Percentiles rank a stretch among this genome's conserved stretches.
phyloP scores from a whole-genome alignment of 2,113 vertebrate species.

The Oenanthe melanoleuca region DNA sequence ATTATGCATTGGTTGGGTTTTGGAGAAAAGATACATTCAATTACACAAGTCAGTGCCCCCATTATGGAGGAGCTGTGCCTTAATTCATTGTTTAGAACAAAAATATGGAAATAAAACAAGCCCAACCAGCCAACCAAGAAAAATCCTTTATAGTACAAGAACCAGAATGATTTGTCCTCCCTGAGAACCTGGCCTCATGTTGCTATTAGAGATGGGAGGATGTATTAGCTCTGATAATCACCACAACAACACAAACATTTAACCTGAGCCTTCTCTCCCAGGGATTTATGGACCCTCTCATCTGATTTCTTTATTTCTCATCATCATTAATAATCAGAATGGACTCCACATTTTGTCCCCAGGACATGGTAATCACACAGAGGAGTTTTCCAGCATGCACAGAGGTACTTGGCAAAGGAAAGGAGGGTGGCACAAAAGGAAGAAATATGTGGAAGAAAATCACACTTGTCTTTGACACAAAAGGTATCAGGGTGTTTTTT shows the following conservation, averaged over 20 bases:
- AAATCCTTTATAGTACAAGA: neutral
- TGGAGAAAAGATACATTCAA: neutral
- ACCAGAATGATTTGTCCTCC: neutral
- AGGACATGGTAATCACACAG: neutral
- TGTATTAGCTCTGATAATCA: neutral
- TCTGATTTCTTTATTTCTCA: neutral
- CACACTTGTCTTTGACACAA: neutral
- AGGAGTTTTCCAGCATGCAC: neutral
- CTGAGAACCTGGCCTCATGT: neutral
- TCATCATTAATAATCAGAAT: conserved; percentile 1
- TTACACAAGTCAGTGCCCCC: neutral
- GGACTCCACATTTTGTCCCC: neutral
- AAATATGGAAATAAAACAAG: neutral
- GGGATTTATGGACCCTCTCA: neutral
- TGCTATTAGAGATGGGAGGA: neutral
- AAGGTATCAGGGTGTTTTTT: neutral
- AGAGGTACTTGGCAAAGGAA: neutral
- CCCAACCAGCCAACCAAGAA: neutral
- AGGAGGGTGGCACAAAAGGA: neutral
- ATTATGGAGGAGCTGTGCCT: neutral
- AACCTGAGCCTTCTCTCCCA: neutral
- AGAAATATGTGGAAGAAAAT: neutral
- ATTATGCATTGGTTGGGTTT: neutral
- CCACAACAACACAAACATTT: neutral
- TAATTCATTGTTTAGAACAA: neutral